Base-by-base conservation (phyloP, 2,888 invertebrate genomes). In the Conus canariensis region DNA sequence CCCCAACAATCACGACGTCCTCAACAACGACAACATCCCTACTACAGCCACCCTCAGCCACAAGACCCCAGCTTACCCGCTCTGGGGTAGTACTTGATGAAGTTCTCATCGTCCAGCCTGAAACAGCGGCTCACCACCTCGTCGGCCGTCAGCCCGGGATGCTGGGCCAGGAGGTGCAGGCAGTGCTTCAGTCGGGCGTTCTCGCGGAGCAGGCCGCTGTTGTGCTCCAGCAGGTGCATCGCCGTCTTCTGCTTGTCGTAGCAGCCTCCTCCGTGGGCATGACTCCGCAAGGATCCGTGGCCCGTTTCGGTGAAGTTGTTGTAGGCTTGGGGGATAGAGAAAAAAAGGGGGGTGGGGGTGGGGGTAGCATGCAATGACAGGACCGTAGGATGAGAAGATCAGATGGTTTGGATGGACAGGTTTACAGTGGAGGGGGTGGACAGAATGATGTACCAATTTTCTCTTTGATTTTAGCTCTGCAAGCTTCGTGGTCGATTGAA, bases 71-170 rank as follows among this genome's bases (percentile, higher is more conserved):
- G 1, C 82, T 45, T n/a, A 89, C 89, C 89, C 4, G 67, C 70
- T 0, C 14, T 30, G 5, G 89, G 89, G 58, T 74, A 89, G 4
- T 22, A 12, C 30, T 16, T 25, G 59, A 58, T 25, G 77, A 89
- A 89, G 25, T 74, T 56, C 9, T 70, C 85, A 25, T 89, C 85
- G 60, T 70, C n/a, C 59, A 89, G 58, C 10, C 70, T 85, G 74
- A 89, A 89, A 10, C 45, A 67, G 85, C 67, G 58, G 59, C 85
- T 85, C 59, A 89, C 77, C 30, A 89, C 89, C 59, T 89, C 89
- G 77, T 89, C 89, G 5, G 85, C 70, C 0, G 85, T n/a, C 16
- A 22, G 9, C 30, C 14, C 30, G 6, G 74, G 74, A 9, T 77
- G 8, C 10, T 12, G 19, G 85, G n/a, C 30, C 70, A 89, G 89